Evolutionary conservation across 1,140 invertebrate species (phyloP).

Genomic region (Zaprionus kolodkinae): DNA sequence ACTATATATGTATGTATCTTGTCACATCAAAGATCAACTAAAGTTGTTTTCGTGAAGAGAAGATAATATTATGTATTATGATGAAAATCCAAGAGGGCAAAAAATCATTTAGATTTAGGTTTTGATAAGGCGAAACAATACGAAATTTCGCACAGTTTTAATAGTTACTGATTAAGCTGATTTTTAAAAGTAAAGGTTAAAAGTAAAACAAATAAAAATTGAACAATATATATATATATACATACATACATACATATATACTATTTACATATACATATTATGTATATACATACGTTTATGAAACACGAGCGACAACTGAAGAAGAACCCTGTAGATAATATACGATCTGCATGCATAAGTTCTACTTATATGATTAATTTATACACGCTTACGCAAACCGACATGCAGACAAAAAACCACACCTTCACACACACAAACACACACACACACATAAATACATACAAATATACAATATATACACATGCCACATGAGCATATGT

Average conservation of each 20-base stretch:
- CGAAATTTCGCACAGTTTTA: conserved; percentile 67
- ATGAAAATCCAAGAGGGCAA: not conserved
- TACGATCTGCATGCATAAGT: conserved; percentile 68
- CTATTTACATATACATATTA: conserved; percentile 5
- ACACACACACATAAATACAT: conserved; percentile 20
- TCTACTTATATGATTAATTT: conserved; percentile 69
- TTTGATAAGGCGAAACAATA: conserved; percentile 65
- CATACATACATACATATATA: conserved; percentile 29
- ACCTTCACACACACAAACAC: conserved; percentile 11
- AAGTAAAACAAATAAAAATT: conserved; percentile 5
- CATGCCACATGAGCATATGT: conserved; percentile 59
- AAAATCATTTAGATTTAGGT: conserved; percentile 54
- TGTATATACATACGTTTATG: conserved; percentile 41
- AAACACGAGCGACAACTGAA: conserved; percentile 63
- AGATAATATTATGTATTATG: too few species aligned
- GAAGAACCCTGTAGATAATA: conserved; percentile 71
- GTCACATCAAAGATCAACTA: conserved; percentile 65
- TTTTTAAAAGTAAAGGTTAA: conserved; percentile 51
- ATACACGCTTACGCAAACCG: conserved; percentile 72
- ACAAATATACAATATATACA: conserved; percentile 49
- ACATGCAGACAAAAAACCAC: conserved; percentile 61
- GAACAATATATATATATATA: conserved; percentile 36
- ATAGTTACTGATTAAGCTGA: conserved; percentile 64
- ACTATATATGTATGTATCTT: conserved; percentile 52
- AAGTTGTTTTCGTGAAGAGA: conserved; percentile 48